These are phyloP conservation scores for Melanotaenia nigrans DNA, from an alignment of 2,797 vertebrate genomes.

Conservation along the genomic window DNA sequence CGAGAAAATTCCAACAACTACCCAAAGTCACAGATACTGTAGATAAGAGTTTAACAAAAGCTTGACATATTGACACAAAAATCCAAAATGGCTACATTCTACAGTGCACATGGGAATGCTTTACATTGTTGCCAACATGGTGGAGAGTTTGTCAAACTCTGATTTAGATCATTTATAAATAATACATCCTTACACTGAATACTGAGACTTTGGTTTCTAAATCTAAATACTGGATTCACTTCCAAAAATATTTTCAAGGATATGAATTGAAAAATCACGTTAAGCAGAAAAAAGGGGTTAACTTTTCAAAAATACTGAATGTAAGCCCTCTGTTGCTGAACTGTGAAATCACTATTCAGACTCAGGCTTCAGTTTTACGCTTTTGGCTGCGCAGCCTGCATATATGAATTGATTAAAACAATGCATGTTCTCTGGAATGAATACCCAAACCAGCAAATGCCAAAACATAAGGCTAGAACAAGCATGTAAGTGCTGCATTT, in stretches of 20 bases:
- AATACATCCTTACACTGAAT: conserved; percentile 70
- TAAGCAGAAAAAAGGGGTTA: conserved; percentile 64
- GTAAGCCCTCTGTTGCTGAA: conserved; percentile 69
- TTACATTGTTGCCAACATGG: conserved; percentile 72
- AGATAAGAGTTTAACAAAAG: conserved; percentile 66
- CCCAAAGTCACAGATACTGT: conserved; percentile 66
- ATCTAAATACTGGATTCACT: conserved; percentile 75
- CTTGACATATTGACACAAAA: conserved; percentile 64
- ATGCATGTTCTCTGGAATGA: conserved; percentile 77
- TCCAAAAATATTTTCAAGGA: conserved; percentile 55
- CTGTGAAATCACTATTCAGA: conserved; percentile 68
- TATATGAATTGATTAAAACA: conserved; percentile 83
- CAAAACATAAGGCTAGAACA: conserved; percentile 79
- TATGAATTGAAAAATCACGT: conserved; percentile 56
- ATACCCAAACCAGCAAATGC: conserved; percentile 71
- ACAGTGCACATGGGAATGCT: conserved; percentile 73
- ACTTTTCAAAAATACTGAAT: conserved; percentile 68
- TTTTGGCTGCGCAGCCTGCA: conserved; percentile 83
- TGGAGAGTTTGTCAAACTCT: conserved; percentile 70
- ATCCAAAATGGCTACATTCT: conserved; percentile 77
- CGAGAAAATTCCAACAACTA: conserved; percentile 57
- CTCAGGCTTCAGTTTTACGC: conserved; percentile 70
- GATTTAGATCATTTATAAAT: conserved; percentile 64
- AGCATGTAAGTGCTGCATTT: conserved; percentile 84
- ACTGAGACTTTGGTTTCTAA: conserved; percentile 81